Base-by-base conservation (phyloP, 1,140 invertebrate species). In the Drosophila lini region DNA sequence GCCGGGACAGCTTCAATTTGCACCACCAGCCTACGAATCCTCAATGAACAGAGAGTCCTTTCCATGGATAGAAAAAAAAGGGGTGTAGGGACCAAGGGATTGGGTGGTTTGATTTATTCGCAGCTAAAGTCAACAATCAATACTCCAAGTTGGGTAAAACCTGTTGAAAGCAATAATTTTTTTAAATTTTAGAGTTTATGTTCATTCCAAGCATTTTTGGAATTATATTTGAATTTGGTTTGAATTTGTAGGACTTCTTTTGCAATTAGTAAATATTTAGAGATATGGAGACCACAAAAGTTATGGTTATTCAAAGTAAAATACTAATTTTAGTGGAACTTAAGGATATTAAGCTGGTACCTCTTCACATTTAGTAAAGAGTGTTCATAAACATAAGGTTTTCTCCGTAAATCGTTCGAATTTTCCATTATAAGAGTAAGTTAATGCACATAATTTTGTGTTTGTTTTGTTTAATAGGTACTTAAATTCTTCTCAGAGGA, bases 1-100 rank as follows among this genome's bases (percentile, higher is more conserved):
- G 38, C 32, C 67, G 19, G 52, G 69, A 73, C 53, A 59, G 64
- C 69, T 71, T 71, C 65, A 71, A 71, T 71, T 71, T 71, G 53
- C 69, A 59, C 48, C 44, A 50, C 16, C 65, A 73, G 69, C 69
- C 69, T 71, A 73, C 16, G 52, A 48, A 25, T 40, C 38, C 34
- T 15, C 65, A 59, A 64, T 58, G 52, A 19, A 45, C 55, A 13
- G 44, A 50, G 28, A 50, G n/a, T 42, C 56, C 56, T 15, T 60
- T 16, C 8, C 5, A 50, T 9, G 19, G 16, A 55, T 22, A 55
- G 34, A 19, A 16, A 45, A 16, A 63, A 5, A 68, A 16, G n/a
- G 65, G 38, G 19, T 41, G 45, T 4, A 8, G 16, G 11, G 9
- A 13, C 10, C 16, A 28, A 8, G 22, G 16, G 42, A 41, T 5